These are phyloP conservation scores for Silurus meridionalis DNA, from an alignment of 2,113 vertebrate genomes.

Conservation along the genomic window DNA sequence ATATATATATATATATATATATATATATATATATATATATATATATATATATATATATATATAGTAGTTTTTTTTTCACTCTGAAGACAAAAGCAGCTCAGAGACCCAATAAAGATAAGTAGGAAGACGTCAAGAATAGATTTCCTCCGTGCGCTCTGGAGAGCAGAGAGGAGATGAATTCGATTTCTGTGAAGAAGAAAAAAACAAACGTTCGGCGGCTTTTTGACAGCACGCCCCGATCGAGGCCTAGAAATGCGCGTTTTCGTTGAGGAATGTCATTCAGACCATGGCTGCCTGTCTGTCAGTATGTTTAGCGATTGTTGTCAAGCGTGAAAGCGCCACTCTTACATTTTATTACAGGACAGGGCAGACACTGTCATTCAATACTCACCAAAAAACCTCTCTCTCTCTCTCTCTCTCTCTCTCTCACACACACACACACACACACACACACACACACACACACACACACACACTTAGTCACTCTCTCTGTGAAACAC, in stretches of 20 bases:
- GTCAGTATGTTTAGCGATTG: constrained; percentile 69
- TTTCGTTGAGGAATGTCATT: constrained; percentile 44
- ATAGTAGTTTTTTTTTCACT: constrained; percentile 56
- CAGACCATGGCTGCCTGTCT: constrained; percentile 49
- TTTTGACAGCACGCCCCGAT: constrained; percentile 32
- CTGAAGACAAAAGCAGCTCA: constrained; percentile 36
- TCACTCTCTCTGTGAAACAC: constrained; percentile 12
- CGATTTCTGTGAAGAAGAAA: constrained; percentile 36
- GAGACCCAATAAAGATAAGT: constrained; percentile 41
- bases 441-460: constrained; percentile 43
- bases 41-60: constrained; percentile 54
- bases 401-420: not conserved
- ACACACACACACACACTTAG: constrained; percentile 41
- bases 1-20: no score
- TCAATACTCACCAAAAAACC: constrained; percentile 54
- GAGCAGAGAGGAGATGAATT: constrained; percentile 50
- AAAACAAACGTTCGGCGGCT: constrained; percentile 44
- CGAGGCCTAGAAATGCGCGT: constrained; percentile 42
- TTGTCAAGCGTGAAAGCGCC: constrained; percentile 74
- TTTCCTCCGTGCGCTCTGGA: constrained; percentile 40
- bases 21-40: no score
- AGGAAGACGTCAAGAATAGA: constrained; percentile 51
- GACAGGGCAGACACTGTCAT: constrained; percentile 64
- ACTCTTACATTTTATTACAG: constrained; percentile 73
- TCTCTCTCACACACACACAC: constrained; percentile 39